phyloP scores from a whole-genome alignment of 1,140 invertebrate species.

The Ganaspis sp. region DNA sequence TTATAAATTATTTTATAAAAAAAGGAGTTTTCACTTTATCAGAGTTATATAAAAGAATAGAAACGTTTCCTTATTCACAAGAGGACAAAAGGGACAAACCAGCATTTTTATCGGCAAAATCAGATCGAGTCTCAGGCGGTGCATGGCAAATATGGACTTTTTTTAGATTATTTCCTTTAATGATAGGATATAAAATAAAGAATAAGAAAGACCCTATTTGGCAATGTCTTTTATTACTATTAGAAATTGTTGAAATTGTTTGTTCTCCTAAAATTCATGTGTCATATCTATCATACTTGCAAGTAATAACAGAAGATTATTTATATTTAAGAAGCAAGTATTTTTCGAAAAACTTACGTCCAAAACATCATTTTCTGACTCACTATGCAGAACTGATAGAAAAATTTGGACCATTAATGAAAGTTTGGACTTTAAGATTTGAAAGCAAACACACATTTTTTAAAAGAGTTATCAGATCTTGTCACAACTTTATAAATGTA shows the following conservation, averaged over 20 bases:
- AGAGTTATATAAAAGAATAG: conserved; percentile 30
- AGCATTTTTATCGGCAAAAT: background rate
- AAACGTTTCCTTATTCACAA: background rate
- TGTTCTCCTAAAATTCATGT: conserved; percentile 21
- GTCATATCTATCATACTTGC: background rate
- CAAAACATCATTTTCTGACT: conserved; percentile 32
- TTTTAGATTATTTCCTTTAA: conserved; percentile 9
- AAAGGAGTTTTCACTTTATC: conserved; percentile 30
- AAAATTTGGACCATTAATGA: background rate
- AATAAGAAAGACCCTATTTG: conserved; percentile 21
- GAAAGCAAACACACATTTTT: background rate
- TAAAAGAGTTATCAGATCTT: background rate
- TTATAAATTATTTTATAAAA: conserved; percentile 40
- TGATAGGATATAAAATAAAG: background rate
- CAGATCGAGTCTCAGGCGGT: conserved; percentile 8
- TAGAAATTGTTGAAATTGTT: conserved; percentile 12
- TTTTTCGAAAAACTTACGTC: background rate
- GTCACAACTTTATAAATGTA: background rate
- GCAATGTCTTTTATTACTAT: conserved; percentile 15
- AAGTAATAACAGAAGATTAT: conserved; percentile 5
- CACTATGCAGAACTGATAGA: conserved; percentile 12
- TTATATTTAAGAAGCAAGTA: conserved; percentile 15
- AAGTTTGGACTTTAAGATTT: background rate
- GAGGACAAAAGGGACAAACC: background rate
- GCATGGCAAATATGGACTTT: conserved; percentile 31